phyloP scores from a whole-genome alignment of 2,113 vertebrate genomes.

The Pipa parva region DNA sequence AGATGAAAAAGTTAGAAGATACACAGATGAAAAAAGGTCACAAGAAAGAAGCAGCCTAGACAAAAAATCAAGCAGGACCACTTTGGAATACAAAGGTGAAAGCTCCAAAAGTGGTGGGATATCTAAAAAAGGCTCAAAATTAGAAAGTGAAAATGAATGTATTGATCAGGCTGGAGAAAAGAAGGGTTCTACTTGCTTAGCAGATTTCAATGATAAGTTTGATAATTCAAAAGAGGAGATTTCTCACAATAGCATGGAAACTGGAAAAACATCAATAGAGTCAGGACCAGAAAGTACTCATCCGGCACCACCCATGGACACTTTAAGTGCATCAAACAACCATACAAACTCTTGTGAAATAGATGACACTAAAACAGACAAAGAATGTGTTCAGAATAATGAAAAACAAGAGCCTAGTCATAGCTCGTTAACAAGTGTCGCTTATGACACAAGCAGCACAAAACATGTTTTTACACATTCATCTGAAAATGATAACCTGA shows the following conservation, averaged over 20 bases:
- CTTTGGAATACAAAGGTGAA: slow-evolving; percentile 56
- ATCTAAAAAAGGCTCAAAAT: slow-evolving; percentile 54
- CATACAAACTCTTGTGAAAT: background rate
- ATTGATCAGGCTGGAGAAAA: background rate
- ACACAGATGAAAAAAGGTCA: slow-evolving; percentile 45
- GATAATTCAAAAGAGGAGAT: background rate
- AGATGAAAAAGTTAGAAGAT: slow-evolving; percentile 65
- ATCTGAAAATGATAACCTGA: background rate
- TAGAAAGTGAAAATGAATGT: background rate
- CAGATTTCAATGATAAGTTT: background rate
- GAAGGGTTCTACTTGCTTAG: background rate
- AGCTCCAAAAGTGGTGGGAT: slow-evolving; percentile 43
- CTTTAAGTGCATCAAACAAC: background rate
- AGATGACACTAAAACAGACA: slow-evolving; percentile 12
- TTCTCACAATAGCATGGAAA: background rate
- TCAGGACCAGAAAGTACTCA: background rate
- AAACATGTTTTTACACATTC: background rate
- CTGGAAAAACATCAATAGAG: background rate
- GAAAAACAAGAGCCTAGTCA: background rate
- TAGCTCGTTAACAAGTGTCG: no score
- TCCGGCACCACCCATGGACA: background rate
- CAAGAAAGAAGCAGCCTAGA: slow-evolving; percentile 53
- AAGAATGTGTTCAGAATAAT: background rate
- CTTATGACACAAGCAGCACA: no score
- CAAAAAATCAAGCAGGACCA: slow-evolving; percentile 55